Evolutionary conservation across 2,113 vertebrate species (phyloP).

Genomic region (Hymenochirus boettgeri): DNA sequence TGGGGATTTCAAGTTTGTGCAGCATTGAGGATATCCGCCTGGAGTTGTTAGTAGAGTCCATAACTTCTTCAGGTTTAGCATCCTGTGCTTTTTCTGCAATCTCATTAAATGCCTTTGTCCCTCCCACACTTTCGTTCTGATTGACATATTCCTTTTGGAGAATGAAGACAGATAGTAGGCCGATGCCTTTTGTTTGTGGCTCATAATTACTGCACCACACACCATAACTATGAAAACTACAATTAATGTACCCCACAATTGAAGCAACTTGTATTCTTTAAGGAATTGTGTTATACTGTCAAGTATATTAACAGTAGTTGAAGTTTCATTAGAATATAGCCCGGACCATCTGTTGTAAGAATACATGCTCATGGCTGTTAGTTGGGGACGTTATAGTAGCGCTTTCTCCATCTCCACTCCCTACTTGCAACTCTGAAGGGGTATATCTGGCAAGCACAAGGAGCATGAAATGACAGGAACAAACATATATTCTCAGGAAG

Average conservation of each 20-base stretch:
- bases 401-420: conserved; percentile 67
- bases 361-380: conserved; percentile 29
- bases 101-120: conserved; percentile 60
- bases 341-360: conserved; percentile 34
- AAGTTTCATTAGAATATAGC: conserved; percentile 70
- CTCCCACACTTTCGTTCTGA: conserved; percentile 62
- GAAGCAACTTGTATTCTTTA: conserved; percentile 80
- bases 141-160: conserved; percentile 76
- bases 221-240: conserved; percentile 86
- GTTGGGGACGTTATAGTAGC: conserved; percentile 59
- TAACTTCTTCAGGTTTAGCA: conserved; percentile 57
- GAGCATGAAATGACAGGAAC: conserved; percentile 49
- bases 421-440: conserved; percentile 51
- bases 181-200: conserved; percentile 85
- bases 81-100: conserved; percentile 59
- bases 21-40: conserved; percentile 69
- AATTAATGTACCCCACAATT: conserved; percentile 80
- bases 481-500: conserved; percentile 9
- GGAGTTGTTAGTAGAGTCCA: conserved; percentile 70
- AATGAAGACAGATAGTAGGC: conserved; percentile 88
- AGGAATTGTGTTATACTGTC: conserved; percentile 81
- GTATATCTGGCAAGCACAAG: not conserved
- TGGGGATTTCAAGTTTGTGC: conserved; percentile 78
- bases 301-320: conserved; percentile 62
- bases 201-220: conserved; percentile 82